Evolutionary conservation across 2,888 invertebrate species (phyloP).

Genomic region (Leucoma salicis): DNA sequence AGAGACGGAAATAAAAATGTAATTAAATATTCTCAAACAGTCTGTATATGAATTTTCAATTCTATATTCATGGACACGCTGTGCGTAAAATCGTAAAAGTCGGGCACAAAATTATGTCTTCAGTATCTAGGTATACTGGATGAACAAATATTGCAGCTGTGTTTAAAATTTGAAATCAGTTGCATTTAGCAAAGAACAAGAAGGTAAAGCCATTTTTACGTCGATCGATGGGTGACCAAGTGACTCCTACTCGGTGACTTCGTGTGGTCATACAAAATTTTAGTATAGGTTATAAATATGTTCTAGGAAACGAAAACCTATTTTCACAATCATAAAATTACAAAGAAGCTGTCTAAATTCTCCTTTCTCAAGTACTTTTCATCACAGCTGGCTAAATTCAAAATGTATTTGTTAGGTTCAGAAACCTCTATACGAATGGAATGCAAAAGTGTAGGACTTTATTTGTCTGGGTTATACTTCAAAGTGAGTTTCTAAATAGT

Average conservation of each 20-base stretch:
- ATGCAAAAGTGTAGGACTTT: conserved; percentile 50
- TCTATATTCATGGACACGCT: conserved; percentile 6
- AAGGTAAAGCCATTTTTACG: too few relatives aligned
- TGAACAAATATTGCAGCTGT: too few relatives aligned
- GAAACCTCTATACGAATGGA: conserved; percentile 34
- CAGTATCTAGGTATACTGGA: too few relatives aligned
- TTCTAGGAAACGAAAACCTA: too few relatives aligned
- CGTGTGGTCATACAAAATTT: too few relatives aligned
- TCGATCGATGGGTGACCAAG: too few relatives aligned
- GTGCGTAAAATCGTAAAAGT: conserved; percentile 4
- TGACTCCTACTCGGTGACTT: too few relatives aligned
- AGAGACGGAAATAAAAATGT: background rate
- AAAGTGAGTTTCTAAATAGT: conserved; percentile 57
- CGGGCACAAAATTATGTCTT: background rate
- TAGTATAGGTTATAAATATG: too few relatives aligned
- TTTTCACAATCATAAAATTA: background rate
- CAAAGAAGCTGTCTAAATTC: background rate
- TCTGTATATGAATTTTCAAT: conserved; percentile 14
- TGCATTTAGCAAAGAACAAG: too few relatives aligned
- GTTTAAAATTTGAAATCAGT: too few relatives aligned
- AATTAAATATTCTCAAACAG: background rate
- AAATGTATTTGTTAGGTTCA: conserved; percentile 15
- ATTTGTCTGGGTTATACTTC: conserved; percentile 53
- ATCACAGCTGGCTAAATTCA: conserved; percentile 9
- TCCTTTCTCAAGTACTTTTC: background rate